Percentiles rank a stretch among this genome's conserved stretches.
These are phyloP conservation scores for Bufotes viridis DNA, from an alignment of 2,797 vertebrate genomes.

Conservation along the genomic window DNA sequence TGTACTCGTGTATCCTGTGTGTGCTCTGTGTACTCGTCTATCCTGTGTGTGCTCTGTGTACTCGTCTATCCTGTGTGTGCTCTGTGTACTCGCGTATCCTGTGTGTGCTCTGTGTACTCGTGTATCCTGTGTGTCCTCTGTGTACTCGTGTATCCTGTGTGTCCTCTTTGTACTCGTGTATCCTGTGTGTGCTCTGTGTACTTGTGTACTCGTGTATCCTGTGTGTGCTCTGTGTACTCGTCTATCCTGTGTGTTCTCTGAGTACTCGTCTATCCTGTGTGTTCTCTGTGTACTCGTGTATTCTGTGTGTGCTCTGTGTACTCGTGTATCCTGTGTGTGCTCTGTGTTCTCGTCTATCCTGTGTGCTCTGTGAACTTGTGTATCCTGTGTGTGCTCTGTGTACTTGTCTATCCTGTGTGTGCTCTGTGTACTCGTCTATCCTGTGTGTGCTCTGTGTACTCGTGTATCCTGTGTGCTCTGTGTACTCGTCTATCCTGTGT, in stretches of 20 bases:
- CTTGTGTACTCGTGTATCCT: neutral
- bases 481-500: no score
- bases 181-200: neutral
- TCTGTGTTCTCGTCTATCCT: no score
- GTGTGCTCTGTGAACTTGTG: no score
- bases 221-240: neutral
- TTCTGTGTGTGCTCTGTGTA: no score
- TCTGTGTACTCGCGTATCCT: neutral
- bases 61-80: neutral
- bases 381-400: no score
- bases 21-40: neutral
- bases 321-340: no score
- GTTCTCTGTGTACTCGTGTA: neutral
- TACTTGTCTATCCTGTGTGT: no score
- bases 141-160: neutral
- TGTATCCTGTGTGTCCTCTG: neutral
- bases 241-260: neutral
- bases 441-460: neutral
- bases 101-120: neutral
- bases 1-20: neutral
- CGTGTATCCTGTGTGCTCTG: neutral
- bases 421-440: neutral
- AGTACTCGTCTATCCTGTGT: neutral
- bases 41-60: neutral
- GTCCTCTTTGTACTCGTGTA: neutral